Base-by-base conservation (phyloP, 1,140 invertebrate genomes). In the Anoplophora glabripennis region DNA sequence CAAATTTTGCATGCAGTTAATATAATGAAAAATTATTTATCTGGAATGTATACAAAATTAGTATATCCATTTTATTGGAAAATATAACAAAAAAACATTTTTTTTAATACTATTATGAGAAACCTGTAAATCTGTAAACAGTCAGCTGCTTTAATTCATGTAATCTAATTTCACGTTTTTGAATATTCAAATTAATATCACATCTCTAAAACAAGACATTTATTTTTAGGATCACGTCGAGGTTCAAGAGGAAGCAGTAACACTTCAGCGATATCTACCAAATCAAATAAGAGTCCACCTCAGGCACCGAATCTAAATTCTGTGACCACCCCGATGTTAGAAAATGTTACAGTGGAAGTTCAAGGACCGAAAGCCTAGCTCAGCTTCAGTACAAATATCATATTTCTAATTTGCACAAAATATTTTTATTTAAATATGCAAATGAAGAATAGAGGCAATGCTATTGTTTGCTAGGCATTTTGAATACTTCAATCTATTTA, bases 211-310 rank as follows among this genome's bases (percentile, higher is more conserved):
- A 63, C 57, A 61, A 69, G 71, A 71, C 76, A 75, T 77, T 75
- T 80, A 72, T 80, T 81, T 68, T 73, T 79, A 87, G 86, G 84
- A 57, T 86, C 84, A 57, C 78, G 84, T 49, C 79, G 85, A 48
- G 85, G 85, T 48, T 86, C 85, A 52, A 80, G 82, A 66, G 83
- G 83, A 5, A 87, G 86, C 72, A 86, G 83, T 60, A 86, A 83
- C 54, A 80, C 83, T 52, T 86, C 85, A 7, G 83, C 80, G 15
- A 51, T 79, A 3, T 85, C 84, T 8, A 75, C 71, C 53, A 77
- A 77, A 59, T 79, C 79, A 45, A 78, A 72, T 56, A 81, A 79
- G 66, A 82, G 79, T 65, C 79, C 80, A n/a, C 74, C 71, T 38
- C 44, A 67, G 53, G 47, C 74, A 49, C 53, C 73, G 64, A 61